Conservation (phyloP, 2,113 vertebrate genomes). For the Chrysemys picta region DNA sequence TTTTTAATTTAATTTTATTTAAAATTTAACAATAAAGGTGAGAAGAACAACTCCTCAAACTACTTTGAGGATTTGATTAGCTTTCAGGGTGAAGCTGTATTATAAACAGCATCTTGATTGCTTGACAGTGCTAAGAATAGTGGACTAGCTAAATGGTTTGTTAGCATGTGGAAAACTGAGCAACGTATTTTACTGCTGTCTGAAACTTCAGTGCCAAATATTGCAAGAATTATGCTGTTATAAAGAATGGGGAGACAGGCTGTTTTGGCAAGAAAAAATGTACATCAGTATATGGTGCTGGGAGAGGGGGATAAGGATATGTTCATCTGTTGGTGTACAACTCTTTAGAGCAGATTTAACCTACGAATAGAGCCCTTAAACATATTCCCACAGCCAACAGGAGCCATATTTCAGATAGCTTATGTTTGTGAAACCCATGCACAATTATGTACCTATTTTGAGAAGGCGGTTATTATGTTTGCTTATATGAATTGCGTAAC, state of each 20-base stretch:
- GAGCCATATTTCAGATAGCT: fast-evolving
- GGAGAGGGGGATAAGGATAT: not conserved
- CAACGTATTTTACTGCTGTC: not conserved
- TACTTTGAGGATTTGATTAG: slow-evolving; percentile 62
- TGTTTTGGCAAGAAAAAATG: not conserved
- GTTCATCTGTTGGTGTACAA: not conserved
- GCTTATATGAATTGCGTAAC: not conserved
- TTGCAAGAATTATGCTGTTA: not conserved
- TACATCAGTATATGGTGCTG: not conserved
- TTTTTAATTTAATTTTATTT: not conserved
- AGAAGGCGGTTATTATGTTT: not conserved
- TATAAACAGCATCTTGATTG: slow-evolving; percentile 46
- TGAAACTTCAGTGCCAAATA: not conserved
- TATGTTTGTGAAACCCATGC: fast-evolving
- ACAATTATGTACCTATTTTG: not conserved
- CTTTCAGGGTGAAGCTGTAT: slow-evolving; percentile 53
- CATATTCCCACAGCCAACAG: not conserved
- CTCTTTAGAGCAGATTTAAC: not conserved
- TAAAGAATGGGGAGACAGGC: not conserved
- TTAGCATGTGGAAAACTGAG: not conserved
- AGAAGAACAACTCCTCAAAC: slow-evolving; percentile 27
- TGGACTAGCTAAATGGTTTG: slow-evolving; percentile 7
- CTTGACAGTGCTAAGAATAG: slow-evolving; percentile 49
- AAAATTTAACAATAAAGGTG: not conserved
- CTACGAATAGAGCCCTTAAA: fast-evolving